These are phyloP conservation scores for Drosophila buzzatii DNA, from an alignment of 2,888 invertebrate genomes.

Conservation along the genomic window DNA sequence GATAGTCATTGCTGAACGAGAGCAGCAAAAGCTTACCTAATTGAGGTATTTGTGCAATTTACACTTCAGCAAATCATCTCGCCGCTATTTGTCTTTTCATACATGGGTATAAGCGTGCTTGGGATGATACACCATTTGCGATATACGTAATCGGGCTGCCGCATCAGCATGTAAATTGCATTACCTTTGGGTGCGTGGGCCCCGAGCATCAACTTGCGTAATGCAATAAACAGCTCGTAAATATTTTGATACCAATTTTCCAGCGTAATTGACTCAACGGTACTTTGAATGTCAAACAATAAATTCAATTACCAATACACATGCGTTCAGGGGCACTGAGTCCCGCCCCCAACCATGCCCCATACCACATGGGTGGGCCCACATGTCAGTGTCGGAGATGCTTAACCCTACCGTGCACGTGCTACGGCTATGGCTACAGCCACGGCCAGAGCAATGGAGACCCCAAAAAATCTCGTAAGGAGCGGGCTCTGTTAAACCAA, in stretches of 20 bases:
- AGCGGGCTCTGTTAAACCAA: constrained; percentile 69
- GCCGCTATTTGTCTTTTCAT: constrained; percentile 38
- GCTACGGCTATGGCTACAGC: constrained; percentile 33
- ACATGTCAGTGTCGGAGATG: constrained; percentile 40
- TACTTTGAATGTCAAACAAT: constrained; percentile 84
- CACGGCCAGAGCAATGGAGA: constrained; percentile 55
- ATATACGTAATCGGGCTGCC: constrained; percentile 59
- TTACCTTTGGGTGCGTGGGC: constrained; percentile 53
- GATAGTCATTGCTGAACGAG: constrained; percentile 6
- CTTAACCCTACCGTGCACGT: constrained; percentile 79
- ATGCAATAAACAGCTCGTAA: constrained; percentile 82
- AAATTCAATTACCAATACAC: constrained; percentile 83
- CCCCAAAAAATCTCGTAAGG: constrained; percentile 55
- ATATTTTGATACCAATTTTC: constrained; percentile 83
- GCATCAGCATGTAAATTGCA: constrained; percentile 80
- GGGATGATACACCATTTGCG: constrained; percentile 46
- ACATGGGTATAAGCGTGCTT: background rate
- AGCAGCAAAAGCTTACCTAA: constrained; percentile 33
- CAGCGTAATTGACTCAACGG: constrained; percentile 82
- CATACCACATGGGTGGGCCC: constrained; percentile 8
- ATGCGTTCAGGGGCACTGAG: constrained; percentile 37
- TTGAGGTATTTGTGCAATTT: constrained; percentile 61
- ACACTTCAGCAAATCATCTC: constrained; percentile 62
- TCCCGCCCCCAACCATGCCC: constrained; percentile 1
- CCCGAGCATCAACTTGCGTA: constrained; percentile 62